Evolutionary conservation across 2,113 vertebrate species (phyloP).

Genomic region (Coryphaenoides rupestris): DNA sequence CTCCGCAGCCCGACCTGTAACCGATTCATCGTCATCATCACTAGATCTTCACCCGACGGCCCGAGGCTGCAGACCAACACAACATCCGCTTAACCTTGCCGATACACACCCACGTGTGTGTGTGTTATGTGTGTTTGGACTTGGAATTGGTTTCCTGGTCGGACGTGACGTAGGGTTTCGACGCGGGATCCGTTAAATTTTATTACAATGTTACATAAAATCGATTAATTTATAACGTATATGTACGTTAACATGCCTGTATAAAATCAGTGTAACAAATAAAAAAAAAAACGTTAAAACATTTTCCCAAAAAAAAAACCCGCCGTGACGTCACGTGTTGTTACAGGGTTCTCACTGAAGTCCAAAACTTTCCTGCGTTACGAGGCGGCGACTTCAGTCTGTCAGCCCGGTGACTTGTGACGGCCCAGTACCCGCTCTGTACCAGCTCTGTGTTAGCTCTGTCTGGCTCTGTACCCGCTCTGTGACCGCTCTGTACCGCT

Average conservation of each 20-base stretch:
- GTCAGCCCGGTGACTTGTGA: too few species aligned
- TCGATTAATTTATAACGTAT: neutral
- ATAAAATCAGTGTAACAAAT: too few species aligned
- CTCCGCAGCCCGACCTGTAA: neutral
- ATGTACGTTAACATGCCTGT: neutral
- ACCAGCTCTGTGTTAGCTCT: too few species aligned
- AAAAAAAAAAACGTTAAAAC: neutral
- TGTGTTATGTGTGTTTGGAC: too few species aligned
- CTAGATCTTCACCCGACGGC: neutral
- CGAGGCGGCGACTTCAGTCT: too few species aligned
- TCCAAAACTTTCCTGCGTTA: too few species aligned
- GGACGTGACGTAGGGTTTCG: constrained; percentile 42
- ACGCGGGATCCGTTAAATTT: neutral
- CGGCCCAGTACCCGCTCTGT: too few species aligned
- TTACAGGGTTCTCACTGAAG: too few species aligned
- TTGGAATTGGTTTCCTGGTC: constrained; percentile 13
- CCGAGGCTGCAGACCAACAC: neutral
- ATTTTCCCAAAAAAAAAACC: neutral
- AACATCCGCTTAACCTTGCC: constrained; percentile 16
- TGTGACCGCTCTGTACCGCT: too few species aligned
- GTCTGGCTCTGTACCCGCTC: too few species aligned
- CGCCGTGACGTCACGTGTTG: too few species aligned
- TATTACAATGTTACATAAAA: neutral
- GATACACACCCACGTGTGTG: constrained; percentile 7
- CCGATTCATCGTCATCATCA: constrained; percentile 40